These are phyloP conservation scores for Cathartes aura DNA, from an alignment of 2,113 vertebrate species.

Conservation along the genomic window DNA sequence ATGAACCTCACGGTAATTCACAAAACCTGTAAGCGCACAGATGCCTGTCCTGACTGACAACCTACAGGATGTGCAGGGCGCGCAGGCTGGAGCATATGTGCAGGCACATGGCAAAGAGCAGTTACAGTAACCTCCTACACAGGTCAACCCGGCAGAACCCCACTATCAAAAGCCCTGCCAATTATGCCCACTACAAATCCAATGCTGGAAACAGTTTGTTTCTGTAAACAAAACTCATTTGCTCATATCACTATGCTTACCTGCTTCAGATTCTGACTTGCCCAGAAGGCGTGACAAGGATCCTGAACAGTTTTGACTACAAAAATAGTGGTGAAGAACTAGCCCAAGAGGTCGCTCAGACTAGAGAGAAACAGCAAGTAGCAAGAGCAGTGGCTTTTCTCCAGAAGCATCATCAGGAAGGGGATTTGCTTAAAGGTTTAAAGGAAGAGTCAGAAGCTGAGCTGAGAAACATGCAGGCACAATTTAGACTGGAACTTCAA, in stretches of 20 bases:
- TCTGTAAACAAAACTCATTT: background rate
- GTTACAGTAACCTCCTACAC: background rate
- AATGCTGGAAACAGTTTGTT: background rate
- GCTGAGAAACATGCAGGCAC: background rate
- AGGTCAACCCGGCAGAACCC: background rate
- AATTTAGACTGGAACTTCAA: constrained; percentile 17
- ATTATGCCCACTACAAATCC: background rate
- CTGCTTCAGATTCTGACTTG: background rate
- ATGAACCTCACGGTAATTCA: background rate
- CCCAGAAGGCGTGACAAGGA: background rate
- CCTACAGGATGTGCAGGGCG: background rate
- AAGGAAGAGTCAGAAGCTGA: background rate
- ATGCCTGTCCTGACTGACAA: background rate
- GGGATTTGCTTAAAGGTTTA: background rate
- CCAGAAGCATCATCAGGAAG: background rate
- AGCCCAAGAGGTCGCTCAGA: background rate
- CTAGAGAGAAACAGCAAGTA: background rate
- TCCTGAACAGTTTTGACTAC: background rate
- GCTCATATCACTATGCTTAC: background rate
- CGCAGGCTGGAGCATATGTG: background rate
- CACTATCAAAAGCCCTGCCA: background rate
- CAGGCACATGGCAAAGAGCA: background rate
- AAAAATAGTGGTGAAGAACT: background rate
- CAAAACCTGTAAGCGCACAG: too few relatives aligned
- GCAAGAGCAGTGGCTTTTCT: constrained; percentile 13